A percentile compares a stretch with the other conserved stretches of the same genome.
phyloP scores from a whole-genome alignment of 2,888 invertebrate species.

The Meiosimyza decipiens region DNA sequence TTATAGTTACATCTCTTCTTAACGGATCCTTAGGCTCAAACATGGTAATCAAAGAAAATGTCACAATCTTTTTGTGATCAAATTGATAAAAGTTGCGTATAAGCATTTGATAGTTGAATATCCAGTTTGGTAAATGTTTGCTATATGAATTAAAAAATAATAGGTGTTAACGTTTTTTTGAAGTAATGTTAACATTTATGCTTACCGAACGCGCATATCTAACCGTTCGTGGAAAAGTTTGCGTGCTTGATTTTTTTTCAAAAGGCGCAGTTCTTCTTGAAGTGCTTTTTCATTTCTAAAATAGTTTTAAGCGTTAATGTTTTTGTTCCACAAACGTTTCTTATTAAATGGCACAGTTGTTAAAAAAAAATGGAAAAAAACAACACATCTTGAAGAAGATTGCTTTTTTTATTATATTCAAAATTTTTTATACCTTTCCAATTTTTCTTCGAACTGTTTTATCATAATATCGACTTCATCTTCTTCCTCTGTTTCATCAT shows the following conservation, averaged over 20 bases:
- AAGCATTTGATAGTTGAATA: conserved; percentile 52
- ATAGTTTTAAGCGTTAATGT: background rate
- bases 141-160: conserved; percentile 30
- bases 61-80: conserved; percentile 37
- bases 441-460: background rate
- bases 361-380: too few relatives aligned
- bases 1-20: conserved; percentile 45
- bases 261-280: background rate
- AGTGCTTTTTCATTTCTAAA: conserved; percentile 15
- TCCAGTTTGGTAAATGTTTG: conserved; percentile 50
- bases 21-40: conserved; percentile 47
- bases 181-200: background rate
- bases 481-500: background rate
- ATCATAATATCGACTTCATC: background rate
- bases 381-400: background rate
- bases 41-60: conserved; percentile 42
- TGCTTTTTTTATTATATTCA: background rate
- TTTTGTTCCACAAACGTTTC: background rate
- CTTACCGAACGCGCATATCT: conserved; percentile 35
- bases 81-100: conserved; percentile 39
- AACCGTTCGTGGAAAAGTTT: conserved; percentile 35
- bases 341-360: too few relatives aligned
- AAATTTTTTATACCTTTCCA: conserved; percentile 4
- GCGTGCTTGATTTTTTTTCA: too few relatives aligned
- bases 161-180: background rate